Evolutionary conservation across 2,113 vertebrate genomes (phyloP), one percentile per base, ranked within the genome.

Genomic region (Melanostigma gelatinosum): DNA sequence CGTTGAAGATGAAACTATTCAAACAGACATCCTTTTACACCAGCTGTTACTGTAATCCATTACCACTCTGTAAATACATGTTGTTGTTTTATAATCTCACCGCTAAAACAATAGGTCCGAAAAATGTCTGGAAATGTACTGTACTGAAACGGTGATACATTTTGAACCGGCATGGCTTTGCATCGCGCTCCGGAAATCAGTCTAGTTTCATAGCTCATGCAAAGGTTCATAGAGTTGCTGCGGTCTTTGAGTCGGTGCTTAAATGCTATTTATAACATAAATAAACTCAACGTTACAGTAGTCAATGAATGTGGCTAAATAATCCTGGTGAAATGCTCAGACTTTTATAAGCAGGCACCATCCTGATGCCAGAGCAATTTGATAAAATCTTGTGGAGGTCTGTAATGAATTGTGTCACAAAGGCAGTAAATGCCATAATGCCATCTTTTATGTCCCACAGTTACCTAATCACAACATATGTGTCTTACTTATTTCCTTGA

Each of bases 31-130:
- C 34, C 8, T 73, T 69, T 72, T 46, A 74, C 70, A 77, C 50
- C 62, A 77, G 63, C 70, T 80, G 65, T 76, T 42, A 78, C 68
- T 87, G 68, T 73, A 80, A 76, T 44, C 58, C 29, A 42, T 80
- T 36, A 75, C 71, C 75, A 80, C 78, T 86, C 42, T 89, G 84
- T 89, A 88, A 78, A 89, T 87, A 87, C 5, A 36, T 40, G 6
- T 71, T 48, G 3, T 52, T 58, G 34, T 34, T 73, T 46, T 71
- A 29, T 67, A 57, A 71, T 78, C 40, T 61, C n/a, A 67, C 40
- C 64, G 83, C 81, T 77, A 83, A 84, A 80, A 38, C 58, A 58
- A 50, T 64, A 65, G 42, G 13, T 48, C 40, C 65, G 34, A 55
- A 67, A 63, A 60, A 34, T 20, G n/a, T 48, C 22, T 20, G 13